phyloP scores from a whole-genome alignment of 2,797 vertebrate species.

The Delichon dasypus region DNA sequence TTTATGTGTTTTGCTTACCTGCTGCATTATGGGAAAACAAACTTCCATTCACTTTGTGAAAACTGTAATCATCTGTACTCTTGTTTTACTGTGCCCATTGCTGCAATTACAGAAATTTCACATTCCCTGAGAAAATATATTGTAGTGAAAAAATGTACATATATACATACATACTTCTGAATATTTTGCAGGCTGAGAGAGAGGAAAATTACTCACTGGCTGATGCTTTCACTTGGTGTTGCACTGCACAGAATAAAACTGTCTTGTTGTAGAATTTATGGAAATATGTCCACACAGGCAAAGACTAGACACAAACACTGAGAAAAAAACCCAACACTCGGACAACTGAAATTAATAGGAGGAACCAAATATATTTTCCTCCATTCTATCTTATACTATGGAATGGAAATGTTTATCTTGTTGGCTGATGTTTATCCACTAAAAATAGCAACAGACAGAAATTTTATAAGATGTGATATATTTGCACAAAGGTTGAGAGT shows the following conservation, averaged over 20 bases:
- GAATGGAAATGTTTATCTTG: constrained; percentile 15
- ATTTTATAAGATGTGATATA: constrained; percentile 3
- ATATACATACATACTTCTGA: neutral
- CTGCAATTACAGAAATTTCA: neutral
- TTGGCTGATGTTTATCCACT: neutral
- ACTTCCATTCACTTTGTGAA: neutral
- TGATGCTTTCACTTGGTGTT: neutral
- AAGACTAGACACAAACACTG: neutral
- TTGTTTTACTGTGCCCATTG: neutral
- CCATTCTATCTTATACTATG: neutral
- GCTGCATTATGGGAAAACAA: neutral
- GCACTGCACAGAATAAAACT: neutral
- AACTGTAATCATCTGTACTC: neutral
- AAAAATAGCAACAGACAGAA: constrained; percentile 14
- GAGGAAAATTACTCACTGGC: neutral
- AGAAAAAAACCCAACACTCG: neutral
- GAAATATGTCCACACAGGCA: neutral
- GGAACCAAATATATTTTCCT: neutral
- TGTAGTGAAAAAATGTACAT: neutral
- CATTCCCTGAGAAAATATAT: neutral
- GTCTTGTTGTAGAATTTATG: neutral
- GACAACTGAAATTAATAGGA: neutral
- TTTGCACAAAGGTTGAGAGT: neutral
- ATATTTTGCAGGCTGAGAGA: neutral
- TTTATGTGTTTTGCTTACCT: constrained; percentile 9